Conservation (phyloP, 2,888 invertebrate genomes). For the Panorpa germanica region DNA sequence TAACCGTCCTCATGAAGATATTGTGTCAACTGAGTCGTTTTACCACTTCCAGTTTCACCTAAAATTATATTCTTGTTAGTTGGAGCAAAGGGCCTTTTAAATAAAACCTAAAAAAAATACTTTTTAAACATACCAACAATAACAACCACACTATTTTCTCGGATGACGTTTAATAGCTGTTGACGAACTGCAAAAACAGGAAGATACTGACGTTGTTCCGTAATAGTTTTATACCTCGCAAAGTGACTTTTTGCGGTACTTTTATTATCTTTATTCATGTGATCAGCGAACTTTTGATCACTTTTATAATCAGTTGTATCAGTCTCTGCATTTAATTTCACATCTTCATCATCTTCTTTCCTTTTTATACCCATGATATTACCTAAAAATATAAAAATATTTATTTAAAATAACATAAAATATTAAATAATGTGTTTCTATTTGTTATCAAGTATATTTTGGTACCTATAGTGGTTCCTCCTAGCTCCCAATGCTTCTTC, state of each 20-base stretch:
- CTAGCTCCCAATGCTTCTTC: conserved; percentile 97
- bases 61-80: conserved; percentile 9
- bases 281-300: conserved; percentile 92
- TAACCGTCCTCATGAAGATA: conserved; percentile 96
- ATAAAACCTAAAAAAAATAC: no score
- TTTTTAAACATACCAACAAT: no score
- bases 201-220: conserved; percentile 75
- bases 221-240: conserved; percentile 64
- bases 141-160: conserved; percentile 87
- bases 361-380: conserved; percentile 90
- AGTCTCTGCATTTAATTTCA: conserved; percentile 36
- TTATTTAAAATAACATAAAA: conserved; percentile 4
- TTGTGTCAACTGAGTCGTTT: conserved; percentile 95
- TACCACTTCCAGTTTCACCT: conserved; percentile 89
- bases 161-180: conserved; percentile 74
- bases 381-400: conserved; percentile 23
- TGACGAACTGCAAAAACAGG: conserved; percentile 93
- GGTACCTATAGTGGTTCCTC: conserved; percentile 77
- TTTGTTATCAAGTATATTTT: background rate
- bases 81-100: no score
- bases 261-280: conserved; percentile 54
- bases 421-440: background rate
- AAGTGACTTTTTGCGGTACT: conserved; percentile 59
- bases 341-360: conserved; percentile 61
- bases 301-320: conserved; percentile 75